These are phyloP conservation scores for Nomada goodeniana DNA, from an alignment of 2,888 invertebrate species.

Conservation along the genomic window DNA sequence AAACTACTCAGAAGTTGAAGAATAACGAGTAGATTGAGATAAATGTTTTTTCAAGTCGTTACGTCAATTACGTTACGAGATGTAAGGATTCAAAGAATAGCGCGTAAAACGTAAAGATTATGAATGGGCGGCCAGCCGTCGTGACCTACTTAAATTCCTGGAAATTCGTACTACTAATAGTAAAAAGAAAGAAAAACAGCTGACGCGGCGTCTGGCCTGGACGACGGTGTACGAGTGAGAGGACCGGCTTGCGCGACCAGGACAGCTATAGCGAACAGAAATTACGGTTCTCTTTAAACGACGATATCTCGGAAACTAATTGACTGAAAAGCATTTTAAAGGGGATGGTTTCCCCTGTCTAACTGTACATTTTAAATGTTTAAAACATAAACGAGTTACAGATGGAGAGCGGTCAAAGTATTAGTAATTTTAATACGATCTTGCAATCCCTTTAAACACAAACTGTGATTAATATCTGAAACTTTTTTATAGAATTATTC, in stretches of 20 bases:
- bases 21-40: neutral
- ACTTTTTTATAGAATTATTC: too few species aligned
- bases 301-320: neutral
- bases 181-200: neutral
- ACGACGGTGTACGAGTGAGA: slow-evolving; percentile 1
- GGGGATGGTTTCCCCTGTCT: neutral
- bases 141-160: neutral
- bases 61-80: neutral
- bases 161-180: neutral
- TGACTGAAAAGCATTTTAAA: neutral
- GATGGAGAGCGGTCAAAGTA: neutral
- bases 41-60: neutral
- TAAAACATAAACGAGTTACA: neutral
- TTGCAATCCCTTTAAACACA: too few species aligned
- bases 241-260: neutral
- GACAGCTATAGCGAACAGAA: neutral
- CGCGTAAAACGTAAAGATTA: neutral
- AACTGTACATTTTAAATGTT: neutral
- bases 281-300: neutral
- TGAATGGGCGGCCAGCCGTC: neutral
- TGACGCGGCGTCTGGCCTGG: neutral
- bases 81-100: neutral
- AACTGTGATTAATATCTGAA: too few species aligned
- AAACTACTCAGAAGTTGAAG: too few species aligned
- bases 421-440: neutral